phyloP scores from a whole-genome alignment of 2,888 invertebrate species.

The Eupithecia dodoneata region DNA sequence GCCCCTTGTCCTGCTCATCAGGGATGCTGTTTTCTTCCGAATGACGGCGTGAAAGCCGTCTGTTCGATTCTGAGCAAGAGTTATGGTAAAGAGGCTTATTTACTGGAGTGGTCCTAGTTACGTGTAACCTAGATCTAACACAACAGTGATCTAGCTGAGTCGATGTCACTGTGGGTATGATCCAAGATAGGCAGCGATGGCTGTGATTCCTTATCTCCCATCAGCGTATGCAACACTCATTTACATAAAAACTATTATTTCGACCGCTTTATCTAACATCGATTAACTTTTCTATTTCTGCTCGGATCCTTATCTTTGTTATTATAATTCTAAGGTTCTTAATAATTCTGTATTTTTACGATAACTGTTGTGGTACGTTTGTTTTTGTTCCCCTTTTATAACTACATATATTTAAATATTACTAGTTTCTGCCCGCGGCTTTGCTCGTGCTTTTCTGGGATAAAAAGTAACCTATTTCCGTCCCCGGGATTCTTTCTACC shows the following conservation, averaged over 20 bases:
- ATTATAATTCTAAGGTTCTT: conserved; percentile 24
- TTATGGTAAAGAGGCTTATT: too few relatives aligned
- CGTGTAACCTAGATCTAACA: too few relatives aligned
- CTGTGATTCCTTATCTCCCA: conserved; percentile 48
- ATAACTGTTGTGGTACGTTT: neutral
- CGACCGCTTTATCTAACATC: conserved; percentile 60
- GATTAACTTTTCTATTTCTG: conserved; percentile 58
- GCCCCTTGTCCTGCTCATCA: too few relatives aligned
- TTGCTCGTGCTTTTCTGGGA: too few relatives aligned
- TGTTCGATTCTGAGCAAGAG: too few relatives aligned
- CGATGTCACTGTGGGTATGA: conserved; percentile 32
- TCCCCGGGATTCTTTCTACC: too few relatives aligned
- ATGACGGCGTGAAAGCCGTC: too few relatives aligned
- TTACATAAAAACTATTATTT: conserved; percentile 77
- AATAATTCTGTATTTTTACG: conserved; percentile 1
- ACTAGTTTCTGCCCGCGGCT: neutral
- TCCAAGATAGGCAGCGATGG: conserved; percentile 44
- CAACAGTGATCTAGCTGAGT: conserved; percentile 7
- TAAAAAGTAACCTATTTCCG: too few relatives aligned
- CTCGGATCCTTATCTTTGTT: conserved; percentile 29
- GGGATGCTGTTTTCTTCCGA: too few relatives aligned
- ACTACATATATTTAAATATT: neutral
- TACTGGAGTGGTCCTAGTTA: too few relatives aligned
- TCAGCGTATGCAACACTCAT: conserved; percentile 64
- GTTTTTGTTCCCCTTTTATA: neutral